These are phyloP conservation scores for Xestobium rufovillosum DNA, from an alignment of 2,888 invertebrate genomes.

Conservation along the genomic window DNA sequence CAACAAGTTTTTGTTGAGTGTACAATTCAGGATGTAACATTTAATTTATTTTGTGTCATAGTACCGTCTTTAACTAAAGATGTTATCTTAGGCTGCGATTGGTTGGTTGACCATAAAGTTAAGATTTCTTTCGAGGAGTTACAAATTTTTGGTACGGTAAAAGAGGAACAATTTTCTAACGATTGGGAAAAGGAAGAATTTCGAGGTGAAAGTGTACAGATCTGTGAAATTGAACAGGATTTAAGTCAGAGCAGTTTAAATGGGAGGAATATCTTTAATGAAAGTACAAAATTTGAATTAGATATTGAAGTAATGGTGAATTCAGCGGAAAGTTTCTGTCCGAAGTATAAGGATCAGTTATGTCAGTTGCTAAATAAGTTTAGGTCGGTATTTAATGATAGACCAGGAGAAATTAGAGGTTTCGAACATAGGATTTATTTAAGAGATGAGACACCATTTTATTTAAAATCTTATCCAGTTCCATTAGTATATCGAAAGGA, in stretches of 20 bases:
- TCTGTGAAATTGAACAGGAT: not conserved
- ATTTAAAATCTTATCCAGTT: not conserved
- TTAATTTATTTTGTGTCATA: not conserved
- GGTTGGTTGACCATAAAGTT: not conserved
- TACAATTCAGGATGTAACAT: not conserved
- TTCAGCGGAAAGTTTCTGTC: not conserved
- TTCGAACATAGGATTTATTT: not conserved
- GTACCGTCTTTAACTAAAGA: not conserved
- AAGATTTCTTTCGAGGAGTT: not conserved
- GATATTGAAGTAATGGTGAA: not conserved
- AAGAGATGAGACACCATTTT: not conserved
- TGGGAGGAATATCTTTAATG: too few relatives aligned
- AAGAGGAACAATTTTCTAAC: not conserved
- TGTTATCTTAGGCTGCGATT: not conserved
- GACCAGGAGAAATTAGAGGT: not conserved
- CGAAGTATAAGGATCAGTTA: not conserved
- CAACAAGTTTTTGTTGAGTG: not conserved
- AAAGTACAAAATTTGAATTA: not conserved
- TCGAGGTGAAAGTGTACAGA: constrained; percentile 3
- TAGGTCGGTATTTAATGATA: not conserved
- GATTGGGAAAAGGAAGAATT: too few relatives aligned
- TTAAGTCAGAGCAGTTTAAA: too few relatives aligned
- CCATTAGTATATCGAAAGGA: not conserved
- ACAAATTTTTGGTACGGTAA: not conserved
- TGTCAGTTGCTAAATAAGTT: not conserved